These are phyloP conservation scores for Drosophila insularis DNA, from an alignment of 1,140 invertebrate genomes.

Conservation along the genomic window DNA sequence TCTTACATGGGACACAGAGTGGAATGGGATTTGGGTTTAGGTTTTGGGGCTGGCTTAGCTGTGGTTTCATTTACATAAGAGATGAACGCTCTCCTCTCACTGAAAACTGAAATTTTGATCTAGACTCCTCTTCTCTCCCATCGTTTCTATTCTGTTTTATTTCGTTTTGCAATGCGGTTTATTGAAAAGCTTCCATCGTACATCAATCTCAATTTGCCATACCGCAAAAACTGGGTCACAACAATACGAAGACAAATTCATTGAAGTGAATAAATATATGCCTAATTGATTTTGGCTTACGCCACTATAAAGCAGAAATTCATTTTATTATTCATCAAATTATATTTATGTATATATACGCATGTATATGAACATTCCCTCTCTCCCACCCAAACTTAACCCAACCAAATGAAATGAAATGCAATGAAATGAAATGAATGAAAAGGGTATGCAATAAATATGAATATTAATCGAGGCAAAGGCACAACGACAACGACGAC, in stretches of 20 bases:
- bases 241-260: conserved; percentile 27
- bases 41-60: conserved; percentile 18
- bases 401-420: conserved; percentile 56
- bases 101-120: conserved; percentile 13
- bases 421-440: conserved; percentile 52
- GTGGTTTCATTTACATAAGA: conserved; percentile 49
- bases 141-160: neutral
- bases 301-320: conserved; percentile 56
- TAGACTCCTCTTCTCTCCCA: neutral
- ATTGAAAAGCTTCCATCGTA: conserved; percentile 46
- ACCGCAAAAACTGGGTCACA: conserved; percentile 45
- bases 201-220: conserved; percentile 47
- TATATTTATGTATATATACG: conserved; percentile 12
- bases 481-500: neutral
- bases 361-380: conserved; percentile 16
- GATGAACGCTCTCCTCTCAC: conserved; percentile 19
- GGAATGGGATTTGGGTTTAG: conserved; percentile 9
- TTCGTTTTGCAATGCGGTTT: conserved; percentile 1
- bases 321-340: conserved; percentile 61
- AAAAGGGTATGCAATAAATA: conserved; percentile 58
- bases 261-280: conserved; percentile 36
- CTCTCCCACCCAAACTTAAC: conserved; percentile 4
- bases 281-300: conserved; percentile 60
- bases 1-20: neutral
- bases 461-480: conserved; percentile 49